These are phyloP conservation scores for Antedon mediterranea DNA, from an alignment of 53 echinoderm and acorn worm species.

Conservation along the genomic window DNA sequence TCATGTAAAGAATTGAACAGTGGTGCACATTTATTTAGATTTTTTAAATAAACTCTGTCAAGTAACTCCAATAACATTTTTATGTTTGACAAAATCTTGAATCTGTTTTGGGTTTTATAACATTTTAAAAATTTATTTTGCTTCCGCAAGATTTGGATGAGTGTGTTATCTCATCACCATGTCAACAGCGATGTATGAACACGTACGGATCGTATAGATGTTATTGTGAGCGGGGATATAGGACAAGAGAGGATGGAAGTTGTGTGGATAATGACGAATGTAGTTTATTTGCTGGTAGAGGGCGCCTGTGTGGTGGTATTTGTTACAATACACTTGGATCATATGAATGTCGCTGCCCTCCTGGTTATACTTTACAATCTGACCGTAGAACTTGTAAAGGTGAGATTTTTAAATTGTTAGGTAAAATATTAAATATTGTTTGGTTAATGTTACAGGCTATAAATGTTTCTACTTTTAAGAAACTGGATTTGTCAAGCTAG, in stretches of 20 bases:
- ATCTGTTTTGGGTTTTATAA: background rate
- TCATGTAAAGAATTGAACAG: no score
- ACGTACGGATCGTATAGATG: slow-evolving; percentile 1
- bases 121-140: background rate
- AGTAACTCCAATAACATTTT: no score
- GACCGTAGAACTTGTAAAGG: slow-evolving; percentile 53
- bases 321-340: slow-evolving; percentile 69
- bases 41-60: no score
- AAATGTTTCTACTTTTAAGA: no score
- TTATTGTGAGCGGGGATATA: background rate
- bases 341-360: slow-evolving; percentile 59
- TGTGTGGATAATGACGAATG: slow-evolving; percentile 47
- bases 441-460: no score
- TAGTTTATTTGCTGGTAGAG: slow-evolving; percentile 8
- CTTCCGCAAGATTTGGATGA: slow-evolving; percentile 32
- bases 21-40: no score
- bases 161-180: background rate
- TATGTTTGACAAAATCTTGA: no score
- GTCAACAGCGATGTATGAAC: background rate
- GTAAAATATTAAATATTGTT: no score
- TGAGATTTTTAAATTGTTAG: no score
- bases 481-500: no score
- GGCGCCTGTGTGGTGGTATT: slow-evolving; percentile 29
- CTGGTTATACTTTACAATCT: slow-evolving; percentile 46
- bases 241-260: background rate